phyloP scores from a whole-genome alignment of 2,113 vertebrate species.

The Corydoras maculifer region DNA sequence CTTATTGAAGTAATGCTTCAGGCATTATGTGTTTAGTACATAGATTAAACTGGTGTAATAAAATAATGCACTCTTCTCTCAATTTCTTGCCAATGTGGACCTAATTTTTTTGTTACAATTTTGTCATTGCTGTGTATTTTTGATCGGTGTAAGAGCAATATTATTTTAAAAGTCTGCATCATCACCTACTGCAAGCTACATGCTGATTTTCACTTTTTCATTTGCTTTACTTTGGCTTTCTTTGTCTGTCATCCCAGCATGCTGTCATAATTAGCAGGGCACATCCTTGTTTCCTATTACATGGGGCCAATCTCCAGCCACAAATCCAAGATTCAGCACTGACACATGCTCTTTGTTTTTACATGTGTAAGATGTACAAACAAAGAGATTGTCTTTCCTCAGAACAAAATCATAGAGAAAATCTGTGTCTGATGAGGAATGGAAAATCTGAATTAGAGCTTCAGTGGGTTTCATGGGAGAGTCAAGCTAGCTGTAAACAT shows the following conservation, averaged over 20 bases:
- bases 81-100: too few relatives aligned
- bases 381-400: slow-evolving; percentile 7
- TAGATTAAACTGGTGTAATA: too few relatives aligned
- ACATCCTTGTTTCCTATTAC: slow-evolving; percentile 17
- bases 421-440: slow-evolving; percentile 26
- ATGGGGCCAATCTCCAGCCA: slow-evolving; percentile 12
- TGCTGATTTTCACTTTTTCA: neutral
- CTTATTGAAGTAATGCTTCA: too few relatives aligned
- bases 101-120: too few relatives aligned
- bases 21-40: too few relatives aligned
- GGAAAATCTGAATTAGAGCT: slow-evolving; percentile 27
- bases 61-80: too few relatives aligned
- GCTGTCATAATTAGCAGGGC: slow-evolving; percentile 18
- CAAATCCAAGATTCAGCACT: slow-evolving; percentile 30
- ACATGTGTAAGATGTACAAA: slow-evolving; percentile 18
- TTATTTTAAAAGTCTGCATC: neutral
- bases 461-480: slow-evolving; percentile 24
- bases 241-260: slow-evolving; percentile 9
- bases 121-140: too few relatives aligned
- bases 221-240: neutral
- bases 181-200: slow-evolving; percentile 1
- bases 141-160: too few relatives aligned
- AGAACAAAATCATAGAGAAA: slow-evolving; percentile 18
- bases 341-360: slow-evolving; percentile 29
- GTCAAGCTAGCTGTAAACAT: slow-evolving; percentile 16